Conservation (phyloP, 2,888 invertebrate genomes). For the Pantelozetes paolii region DNA sequence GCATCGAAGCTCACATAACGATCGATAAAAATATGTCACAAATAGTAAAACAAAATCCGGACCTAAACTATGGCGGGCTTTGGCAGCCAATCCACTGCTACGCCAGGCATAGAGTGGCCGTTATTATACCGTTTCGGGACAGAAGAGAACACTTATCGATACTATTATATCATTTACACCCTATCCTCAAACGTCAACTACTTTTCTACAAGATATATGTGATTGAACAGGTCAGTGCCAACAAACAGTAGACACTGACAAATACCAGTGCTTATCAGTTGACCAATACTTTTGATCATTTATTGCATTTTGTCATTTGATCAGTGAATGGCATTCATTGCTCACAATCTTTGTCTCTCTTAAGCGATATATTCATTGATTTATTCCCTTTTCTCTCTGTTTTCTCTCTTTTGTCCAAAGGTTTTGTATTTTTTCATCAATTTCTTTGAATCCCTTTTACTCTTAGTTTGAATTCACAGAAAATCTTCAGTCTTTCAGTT, state of each 20-base stretch:
- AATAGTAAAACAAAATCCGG: background rate
- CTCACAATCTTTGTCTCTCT: background rate
- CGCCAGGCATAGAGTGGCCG: conserved; percentile 50
- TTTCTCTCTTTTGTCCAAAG: background rate
- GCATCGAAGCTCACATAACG: background rate
- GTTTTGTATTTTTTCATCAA: background rate
- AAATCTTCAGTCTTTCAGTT: background rate
- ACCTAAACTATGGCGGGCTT: conserved; percentile 36
- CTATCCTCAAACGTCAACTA: conserved; percentile 57
- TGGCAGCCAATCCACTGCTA: conserved; percentile 47
- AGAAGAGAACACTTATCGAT: conserved; percentile 55
- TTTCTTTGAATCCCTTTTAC: background rate
- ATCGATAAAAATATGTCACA: conserved; percentile 16
- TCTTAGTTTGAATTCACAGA: background rate
- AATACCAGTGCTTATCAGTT: no score
- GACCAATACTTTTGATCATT: background rate
- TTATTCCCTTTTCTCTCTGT: background rate
- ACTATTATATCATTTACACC: conserved; percentile 56
- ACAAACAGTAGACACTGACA: no score
- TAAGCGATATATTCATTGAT: background rate
- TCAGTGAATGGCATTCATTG: background rate
- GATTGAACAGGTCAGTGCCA: conserved; percentile 57
- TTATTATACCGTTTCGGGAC: conserved; percentile 54
- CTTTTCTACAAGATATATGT: conserved; percentile 57
- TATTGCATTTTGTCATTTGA: background rate